phyloP scores from a whole-genome alignment of 1,140 invertebrate genomes.

The Pectinophora gossypiella region DNA sequence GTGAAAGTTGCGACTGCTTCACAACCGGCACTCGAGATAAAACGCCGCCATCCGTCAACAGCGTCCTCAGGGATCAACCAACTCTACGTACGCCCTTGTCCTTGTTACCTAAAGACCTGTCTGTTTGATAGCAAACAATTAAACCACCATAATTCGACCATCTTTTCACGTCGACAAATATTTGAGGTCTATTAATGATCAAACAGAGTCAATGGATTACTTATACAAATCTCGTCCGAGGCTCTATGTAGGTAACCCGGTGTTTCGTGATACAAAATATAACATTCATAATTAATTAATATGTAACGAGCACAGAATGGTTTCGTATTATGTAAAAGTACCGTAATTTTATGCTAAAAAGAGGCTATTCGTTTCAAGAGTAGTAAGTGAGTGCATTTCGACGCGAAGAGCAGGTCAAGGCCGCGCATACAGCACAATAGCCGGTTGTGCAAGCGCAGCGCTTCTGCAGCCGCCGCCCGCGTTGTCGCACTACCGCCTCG shows the following conservation, averaged over 20 bases:
- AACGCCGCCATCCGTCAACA: neutral
- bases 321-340: slow-evolving; percentile 12
- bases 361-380: slow-evolving; percentile 28
- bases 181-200: neutral
- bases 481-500: neutral
- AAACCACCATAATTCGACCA: neutral
- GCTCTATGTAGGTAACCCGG: neutral
- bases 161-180: neutral
- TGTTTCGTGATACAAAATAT: neutral
- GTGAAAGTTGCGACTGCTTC: slow-evolving; percentile 56
- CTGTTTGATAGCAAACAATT: neutral
- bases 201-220: neutral
- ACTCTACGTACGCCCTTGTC: neutral
- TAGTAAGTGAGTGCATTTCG: slow-evolving; percentile 38
- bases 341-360: slow-evolving; percentile 5
- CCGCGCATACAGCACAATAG: slow-evolving; percentile 25
- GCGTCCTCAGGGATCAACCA: neutral
- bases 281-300: neutral
- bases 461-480: neutral
- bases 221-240: too few relatives aligned
- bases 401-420: slow-evolving; percentile 47
- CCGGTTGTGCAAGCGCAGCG: slow-evolving; percentile 31
- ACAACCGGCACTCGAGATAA: slow-evolving; percentile 8
- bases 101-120: neutral
- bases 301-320: neutral